A percentile compares a stretch with the other conserved stretches of the same genome.
Evolutionary conservation across 92 coral and sea anemone species (phyloP).

Genomic region (Paragorgia papillata): DNA sequence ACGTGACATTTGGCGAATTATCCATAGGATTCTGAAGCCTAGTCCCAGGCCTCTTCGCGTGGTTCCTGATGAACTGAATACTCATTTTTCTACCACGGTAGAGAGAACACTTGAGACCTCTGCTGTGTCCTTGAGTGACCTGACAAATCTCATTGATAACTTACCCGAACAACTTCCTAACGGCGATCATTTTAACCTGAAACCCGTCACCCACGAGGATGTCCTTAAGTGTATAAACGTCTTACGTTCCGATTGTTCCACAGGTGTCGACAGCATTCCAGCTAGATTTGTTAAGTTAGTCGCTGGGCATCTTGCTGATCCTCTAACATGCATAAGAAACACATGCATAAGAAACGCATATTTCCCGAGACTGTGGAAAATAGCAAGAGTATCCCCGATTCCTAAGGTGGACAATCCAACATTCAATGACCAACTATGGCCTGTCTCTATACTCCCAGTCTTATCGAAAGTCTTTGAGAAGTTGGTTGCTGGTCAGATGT

Average conservation of each 20-base stretch:
- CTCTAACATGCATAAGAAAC: conserved; percentile 59
- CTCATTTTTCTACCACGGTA: conserved; percentile 50
- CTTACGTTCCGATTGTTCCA: conserved; percentile 48
- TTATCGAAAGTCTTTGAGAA: conserved; percentile 31
- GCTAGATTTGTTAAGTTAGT: conserved; percentile 49
- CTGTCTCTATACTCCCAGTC: conserved; percentile 17
- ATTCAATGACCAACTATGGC: background rate
- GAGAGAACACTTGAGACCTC: conserved; percentile 48
- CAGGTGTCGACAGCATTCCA: conserved; percentile 55
- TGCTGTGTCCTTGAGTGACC: conserved; percentile 23
- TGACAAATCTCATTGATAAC: conserved; percentile 7
- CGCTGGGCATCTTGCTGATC: conserved; percentile 47
- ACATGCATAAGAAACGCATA: conserved; percentile 22
- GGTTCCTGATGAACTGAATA: conserved; percentile 52
- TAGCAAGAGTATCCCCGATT: conserved; percentile 8
- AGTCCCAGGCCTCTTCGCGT: conserved; percentile 52
- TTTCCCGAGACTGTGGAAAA: conserved; percentile 30
- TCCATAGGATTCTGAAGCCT: conserved; percentile 58
- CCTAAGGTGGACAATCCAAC: conserved; percentile 13
- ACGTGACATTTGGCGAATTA: conserved; percentile 52
- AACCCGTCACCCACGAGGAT: conserved; percentile 26
- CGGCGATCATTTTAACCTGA: conserved; percentile 18
- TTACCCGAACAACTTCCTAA: conserved; percentile 39
- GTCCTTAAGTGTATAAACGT: conserved; percentile 34
- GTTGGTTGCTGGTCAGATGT: conserved; percentile 11